These are phyloP conservation scores for Drosophila nebulosa DNA, from an alignment of 1,140 invertebrate genomes.

Conservation along the genomic window DNA sequence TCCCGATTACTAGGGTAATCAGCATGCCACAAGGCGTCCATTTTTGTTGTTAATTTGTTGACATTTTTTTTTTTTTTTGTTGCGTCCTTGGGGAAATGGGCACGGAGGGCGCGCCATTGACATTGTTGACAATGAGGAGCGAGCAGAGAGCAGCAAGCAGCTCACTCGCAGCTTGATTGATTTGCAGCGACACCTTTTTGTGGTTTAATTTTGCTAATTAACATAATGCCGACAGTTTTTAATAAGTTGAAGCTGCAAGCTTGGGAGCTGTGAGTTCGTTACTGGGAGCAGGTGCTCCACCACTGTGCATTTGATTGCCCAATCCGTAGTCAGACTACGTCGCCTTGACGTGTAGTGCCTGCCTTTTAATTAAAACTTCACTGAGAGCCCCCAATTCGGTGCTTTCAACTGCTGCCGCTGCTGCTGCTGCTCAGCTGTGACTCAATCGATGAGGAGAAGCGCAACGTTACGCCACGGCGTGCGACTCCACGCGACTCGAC, in stretches of 20 bases:
- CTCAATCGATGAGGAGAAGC: conserved; percentile 37
- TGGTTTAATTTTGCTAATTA: conserved; percentile 47
- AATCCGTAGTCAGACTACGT: conserved; percentile 23
- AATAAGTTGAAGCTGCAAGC: conserved; percentile 37
- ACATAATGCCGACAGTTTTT: conserved; percentile 60
- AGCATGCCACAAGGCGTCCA: conserved; percentile 4
- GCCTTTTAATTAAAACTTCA: conserved; percentile 71
- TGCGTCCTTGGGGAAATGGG: not conserved
- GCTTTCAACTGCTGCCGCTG: too few relatives aligned
- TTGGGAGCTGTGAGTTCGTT: not conserved
- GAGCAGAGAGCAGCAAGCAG: not conserved
- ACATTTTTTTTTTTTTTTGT: conserved; percentile 4
- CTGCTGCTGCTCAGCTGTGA: conserved; percentile 35
- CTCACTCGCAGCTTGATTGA: conserved; percentile 56
- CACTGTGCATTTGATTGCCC: conserved; percentile 44
- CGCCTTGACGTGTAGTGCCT: conserved; percentile 9
- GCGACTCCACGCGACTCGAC: conserved; percentile 32
- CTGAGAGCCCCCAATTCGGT: conserved; percentile 15
- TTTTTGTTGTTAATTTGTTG: conserved; percentile 35
- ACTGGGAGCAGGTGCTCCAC: conserved; percentile 40
- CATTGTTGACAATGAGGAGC: not conserved
- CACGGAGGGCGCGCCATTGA: not conserved
- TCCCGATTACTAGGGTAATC: conserved; percentile 54
- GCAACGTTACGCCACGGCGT: conserved; percentile 21
- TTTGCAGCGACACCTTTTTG: conserved; percentile 50